Evolutionary conservation across 2,113 vertebrate species (phyloP).

Genomic region (Fukomys damarensis): DNA sequence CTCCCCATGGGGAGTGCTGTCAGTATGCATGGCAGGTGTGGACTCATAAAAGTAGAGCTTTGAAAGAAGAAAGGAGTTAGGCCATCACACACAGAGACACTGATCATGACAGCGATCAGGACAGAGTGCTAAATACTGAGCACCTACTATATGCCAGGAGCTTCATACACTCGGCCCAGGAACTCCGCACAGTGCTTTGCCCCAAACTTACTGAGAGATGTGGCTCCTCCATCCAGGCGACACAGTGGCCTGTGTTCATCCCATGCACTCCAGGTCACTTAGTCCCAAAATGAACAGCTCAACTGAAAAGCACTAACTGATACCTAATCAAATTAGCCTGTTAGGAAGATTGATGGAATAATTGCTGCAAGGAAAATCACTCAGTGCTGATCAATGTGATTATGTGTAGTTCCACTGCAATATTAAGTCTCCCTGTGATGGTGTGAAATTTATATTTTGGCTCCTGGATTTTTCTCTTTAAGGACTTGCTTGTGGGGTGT

Average conservation of each 20-base stretch:
- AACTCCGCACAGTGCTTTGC: accelerated
- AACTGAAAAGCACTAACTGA: not conserved
- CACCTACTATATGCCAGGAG: accelerated
- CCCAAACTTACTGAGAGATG: accelerated
- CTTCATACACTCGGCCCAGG: accelerated
- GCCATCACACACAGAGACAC: accelerated
- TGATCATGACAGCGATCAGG: accelerated
- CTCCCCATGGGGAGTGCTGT: not conserved
- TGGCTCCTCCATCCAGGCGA: not conserved
- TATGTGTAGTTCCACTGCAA: not conserved
- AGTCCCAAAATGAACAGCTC: not conserved
- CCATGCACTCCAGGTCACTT: not conserved
- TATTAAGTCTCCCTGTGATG: not conserved
- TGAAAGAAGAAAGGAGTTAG: not conserved
- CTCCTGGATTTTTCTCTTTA: not conserved
- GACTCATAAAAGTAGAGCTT: not conserved
- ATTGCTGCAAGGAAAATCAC: too few species aligned
- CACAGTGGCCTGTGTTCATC: accelerated
- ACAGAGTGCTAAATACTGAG: accelerated
- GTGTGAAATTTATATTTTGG: not conserved
- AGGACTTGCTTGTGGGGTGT: not conserved
- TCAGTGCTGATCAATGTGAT: not conserved
- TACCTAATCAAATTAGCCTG: not conserved
- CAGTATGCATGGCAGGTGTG: accelerated
- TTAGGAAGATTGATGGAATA: not conserved